Percentiles rank a stretch among this genome's conserved stretches.
phyloP scores from a whole-genome alignment of 1,140 invertebrate species.

The Drosophila mauritiana region DNA sequence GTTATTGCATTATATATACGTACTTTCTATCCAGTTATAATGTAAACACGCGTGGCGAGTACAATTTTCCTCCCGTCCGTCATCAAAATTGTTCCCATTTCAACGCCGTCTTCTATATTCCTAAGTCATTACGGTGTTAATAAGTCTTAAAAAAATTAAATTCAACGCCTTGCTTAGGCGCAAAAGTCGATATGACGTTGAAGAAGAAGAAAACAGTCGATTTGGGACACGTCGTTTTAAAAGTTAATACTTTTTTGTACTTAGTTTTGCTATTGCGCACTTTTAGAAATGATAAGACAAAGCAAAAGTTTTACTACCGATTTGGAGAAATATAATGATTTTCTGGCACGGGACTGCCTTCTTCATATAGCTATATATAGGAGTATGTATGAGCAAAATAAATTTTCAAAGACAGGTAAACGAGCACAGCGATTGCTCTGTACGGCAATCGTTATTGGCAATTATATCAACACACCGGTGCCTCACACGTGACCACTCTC shows the following conservation, averaged over 20 bases:
- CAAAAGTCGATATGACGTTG: no score
- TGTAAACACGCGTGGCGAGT: no score
- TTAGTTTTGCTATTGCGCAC: conserved; percentile 56
- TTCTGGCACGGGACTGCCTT: conserved; percentile 16
- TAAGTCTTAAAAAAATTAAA: conserved; percentile 64
- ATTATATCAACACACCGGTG: conserved; percentile 73
- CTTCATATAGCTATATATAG: conserved; percentile 2
- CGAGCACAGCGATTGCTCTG: conserved; percentile 10
- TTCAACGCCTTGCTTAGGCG: background rate
- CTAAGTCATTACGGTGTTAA: conserved; percentile 62
- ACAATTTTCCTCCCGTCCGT: no score
- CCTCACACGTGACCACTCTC: conserved; percentile 72
- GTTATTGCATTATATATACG: no score
- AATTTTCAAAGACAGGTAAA: conserved; percentile 35
- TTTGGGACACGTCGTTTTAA: background rate
- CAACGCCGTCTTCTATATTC: conserved; percentile 9
- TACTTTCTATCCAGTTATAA: no score
- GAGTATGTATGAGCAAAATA: conserved; percentile 13
- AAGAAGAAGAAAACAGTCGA: background rate
- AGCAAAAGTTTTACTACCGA: conserved; percentile 70
- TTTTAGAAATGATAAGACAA: conserved; percentile 60
- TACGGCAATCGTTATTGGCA: conserved; percentile 49
- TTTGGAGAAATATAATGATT: conserved; percentile 54
- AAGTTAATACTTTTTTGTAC: conserved; percentile 21
- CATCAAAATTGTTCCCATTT: no score